Conservation (phyloP, 2,113 vertebrate species). For the Halichoeres trimaculatus region DNA sequence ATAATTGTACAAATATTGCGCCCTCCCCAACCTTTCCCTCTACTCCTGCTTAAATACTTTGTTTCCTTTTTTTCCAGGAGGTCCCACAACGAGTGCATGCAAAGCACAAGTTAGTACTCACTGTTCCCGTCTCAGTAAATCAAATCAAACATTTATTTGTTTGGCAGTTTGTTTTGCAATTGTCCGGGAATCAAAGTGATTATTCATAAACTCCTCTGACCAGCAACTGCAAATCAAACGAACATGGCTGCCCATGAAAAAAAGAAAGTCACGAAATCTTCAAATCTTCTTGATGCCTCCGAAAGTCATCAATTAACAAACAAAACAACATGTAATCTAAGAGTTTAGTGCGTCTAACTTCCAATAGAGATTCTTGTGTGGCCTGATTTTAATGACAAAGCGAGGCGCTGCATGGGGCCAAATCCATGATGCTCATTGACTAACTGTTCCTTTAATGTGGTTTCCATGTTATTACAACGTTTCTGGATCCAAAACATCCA, state of each 20-base stretch:
- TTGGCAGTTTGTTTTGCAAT: not conserved
- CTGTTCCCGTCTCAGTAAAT: not conserved
- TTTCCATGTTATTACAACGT: not conserved
- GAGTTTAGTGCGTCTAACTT: not conserved
- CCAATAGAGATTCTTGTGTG: not conserved
- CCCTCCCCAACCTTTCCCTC: no score
- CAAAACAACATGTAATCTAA: not conserved
- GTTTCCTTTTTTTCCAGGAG: conserved; percentile 1
- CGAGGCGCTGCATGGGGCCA: not conserved
- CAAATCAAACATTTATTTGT: not conserved
- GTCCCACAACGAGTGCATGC: not conserved
- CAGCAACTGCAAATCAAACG: not conserved
- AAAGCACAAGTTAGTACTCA: not conserved
- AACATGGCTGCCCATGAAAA: not conserved
- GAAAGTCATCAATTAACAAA: not conserved
- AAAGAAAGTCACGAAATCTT: no score
- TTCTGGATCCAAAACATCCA: not conserved
- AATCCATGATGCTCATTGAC: conserved; percentile 15
- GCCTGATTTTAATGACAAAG: conserved; percentile 21
- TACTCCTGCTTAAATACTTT: no score
- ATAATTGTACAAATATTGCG: no score
- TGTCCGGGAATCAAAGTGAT: not conserved
- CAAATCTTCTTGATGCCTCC: not conserved
- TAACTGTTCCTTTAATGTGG: conserved; percentile 20
- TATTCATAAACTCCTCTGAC: not conserved